Conservation (phyloP, 1,140 invertebrate species). For the Calliphora vicina region DNA sequence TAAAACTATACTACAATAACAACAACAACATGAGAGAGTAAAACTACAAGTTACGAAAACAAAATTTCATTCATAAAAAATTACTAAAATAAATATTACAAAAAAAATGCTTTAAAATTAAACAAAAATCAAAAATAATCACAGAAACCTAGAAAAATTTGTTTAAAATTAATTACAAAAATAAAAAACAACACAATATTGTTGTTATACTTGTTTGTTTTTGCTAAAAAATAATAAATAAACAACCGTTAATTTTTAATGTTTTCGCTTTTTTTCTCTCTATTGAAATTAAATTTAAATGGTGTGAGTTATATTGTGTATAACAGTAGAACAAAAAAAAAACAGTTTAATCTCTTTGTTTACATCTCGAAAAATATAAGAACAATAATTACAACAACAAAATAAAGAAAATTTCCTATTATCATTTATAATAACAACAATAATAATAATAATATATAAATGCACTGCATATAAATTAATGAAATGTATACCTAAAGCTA, state of each 20-base stretch:
- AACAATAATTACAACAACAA: not conserved
- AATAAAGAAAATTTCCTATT: not conserved
- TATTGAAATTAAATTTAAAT: too few relatives aligned
- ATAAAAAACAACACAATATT: not conserved
- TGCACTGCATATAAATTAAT: too few relatives aligned
- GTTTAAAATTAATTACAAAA: not conserved
- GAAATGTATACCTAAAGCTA: too few relatives aligned
- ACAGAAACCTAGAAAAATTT: not conserved
- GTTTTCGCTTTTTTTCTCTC: too few relatives aligned
- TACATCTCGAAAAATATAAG: not conserved
- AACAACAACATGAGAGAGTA: not conserved
- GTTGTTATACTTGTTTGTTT: not conserved
- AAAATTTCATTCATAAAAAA: conserved; percentile 2
- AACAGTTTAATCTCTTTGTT: not conserved
- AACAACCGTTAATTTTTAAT: not conserved
- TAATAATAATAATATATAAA: not conserved
- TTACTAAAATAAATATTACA: not conserved
- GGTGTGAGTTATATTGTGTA: too few relatives aligned
- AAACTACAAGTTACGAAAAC: not conserved
- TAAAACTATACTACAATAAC: not conserved
- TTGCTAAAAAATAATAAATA: not conserved
- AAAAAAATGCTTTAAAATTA: not conserved
- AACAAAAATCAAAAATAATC: not conserved
- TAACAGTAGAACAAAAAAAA: not conserved
- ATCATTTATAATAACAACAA: not conserved